phyloP scores from a whole-genome alignment of 2,888 invertebrate species.

The Drosophila cognata region DNA sequence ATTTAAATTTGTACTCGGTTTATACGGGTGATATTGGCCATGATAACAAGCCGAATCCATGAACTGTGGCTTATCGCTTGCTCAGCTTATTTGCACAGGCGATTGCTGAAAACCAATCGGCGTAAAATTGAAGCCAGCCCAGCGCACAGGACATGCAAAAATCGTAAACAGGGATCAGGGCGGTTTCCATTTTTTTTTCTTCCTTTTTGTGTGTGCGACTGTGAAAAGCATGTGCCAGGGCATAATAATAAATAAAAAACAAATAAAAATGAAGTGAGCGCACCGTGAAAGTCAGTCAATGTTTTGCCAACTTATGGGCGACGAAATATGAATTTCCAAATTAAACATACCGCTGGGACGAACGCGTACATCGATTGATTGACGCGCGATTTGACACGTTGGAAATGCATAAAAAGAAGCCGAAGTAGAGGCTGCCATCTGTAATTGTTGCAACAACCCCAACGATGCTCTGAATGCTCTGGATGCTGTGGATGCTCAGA shows the following conservation, averaged over 20 bases:
- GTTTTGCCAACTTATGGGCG: constrained; percentile 59
- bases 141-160: constrained; percentile 64
- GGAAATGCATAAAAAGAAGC: constrained; percentile 66
- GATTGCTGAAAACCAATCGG: constrained; percentile 85
- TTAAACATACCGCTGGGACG: constrained; percentile 63
- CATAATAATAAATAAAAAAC: constrained; percentile 74
- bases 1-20: constrained; percentile 72
- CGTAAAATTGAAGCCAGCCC: constrained; percentile 85
- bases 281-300: constrained; percentile 49
- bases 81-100: constrained; percentile 85
- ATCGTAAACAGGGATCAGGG: constrained; percentile 59
- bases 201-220: neutral
- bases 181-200: constrained; percentile 16
- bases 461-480: constrained; percentile 8
- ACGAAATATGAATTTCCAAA: constrained; percentile 70
- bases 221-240: constrained; percentile 57
- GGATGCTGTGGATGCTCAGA: constrained; percentile 28
- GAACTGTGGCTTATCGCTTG: constrained; percentile 80
- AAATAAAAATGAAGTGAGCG: constrained; percentile 60
- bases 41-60: constrained; percentile 45
- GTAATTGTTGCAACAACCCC: constrained; percentile 79
- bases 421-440: constrained; percentile 47
- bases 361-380: constrained; percentile 73
- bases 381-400: constrained; percentile 82
- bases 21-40: constrained; percentile 50